These are phyloP conservation scores for Myotis vivesi DNA, from an alignment of 2,797 vertebrate species.

Conservation along the genomic window DNA sequence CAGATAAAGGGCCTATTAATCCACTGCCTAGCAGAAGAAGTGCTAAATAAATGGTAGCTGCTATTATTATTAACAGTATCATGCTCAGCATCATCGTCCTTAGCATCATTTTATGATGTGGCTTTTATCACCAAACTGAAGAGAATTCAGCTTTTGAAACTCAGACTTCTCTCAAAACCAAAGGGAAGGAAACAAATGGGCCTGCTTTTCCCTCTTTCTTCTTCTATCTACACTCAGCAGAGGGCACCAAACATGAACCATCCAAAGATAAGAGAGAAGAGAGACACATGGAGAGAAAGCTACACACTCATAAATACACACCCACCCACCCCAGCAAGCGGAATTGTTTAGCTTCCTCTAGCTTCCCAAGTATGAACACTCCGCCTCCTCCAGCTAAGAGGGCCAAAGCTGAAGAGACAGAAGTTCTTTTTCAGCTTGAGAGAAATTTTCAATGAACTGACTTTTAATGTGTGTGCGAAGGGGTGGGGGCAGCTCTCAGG, in stretches of 20 bases:
- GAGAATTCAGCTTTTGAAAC: not conserved
- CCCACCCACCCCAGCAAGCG: slow-evolving; percentile 61
- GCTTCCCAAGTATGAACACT: slow-evolving; percentile 72
- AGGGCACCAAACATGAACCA: slow-evolving; percentile 80
- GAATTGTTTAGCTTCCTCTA: slow-evolving; percentile 71
- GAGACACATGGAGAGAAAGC: slow-evolving; percentile 66
- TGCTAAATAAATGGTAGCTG: not conserved
- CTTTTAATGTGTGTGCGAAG: not conserved
- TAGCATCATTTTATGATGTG: not conserved
- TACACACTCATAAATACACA: slow-evolving; percentile 71
- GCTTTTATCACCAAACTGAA: not conserved
- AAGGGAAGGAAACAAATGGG: slow-evolving; percentile 42
- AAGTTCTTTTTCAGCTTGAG: slow-evolving; percentile 71
- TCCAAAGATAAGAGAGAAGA: slow-evolving; percentile 58
- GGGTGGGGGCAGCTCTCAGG: not conserved
- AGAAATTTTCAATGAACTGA: slow-evolving; percentile 47
- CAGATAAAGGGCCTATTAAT: not conserved
- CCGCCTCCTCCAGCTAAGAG: slow-evolving; percentile 66
- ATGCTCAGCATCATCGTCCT: not conserved
- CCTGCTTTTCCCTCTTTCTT: slow-evolving; percentile 36
- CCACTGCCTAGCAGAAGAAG: not conserved
- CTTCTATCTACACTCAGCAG: slow-evolving; percentile 78
- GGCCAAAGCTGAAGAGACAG: slow-evolving; percentile 56
- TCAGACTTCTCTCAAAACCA: not conserved
- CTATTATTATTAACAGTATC: not conserved